Evolutionary conservation across 2,888 invertebrate genomes (phyloP), one percentile per base, ranked within the genome.

Genomic region (Oeneis ivallda): DNA sequence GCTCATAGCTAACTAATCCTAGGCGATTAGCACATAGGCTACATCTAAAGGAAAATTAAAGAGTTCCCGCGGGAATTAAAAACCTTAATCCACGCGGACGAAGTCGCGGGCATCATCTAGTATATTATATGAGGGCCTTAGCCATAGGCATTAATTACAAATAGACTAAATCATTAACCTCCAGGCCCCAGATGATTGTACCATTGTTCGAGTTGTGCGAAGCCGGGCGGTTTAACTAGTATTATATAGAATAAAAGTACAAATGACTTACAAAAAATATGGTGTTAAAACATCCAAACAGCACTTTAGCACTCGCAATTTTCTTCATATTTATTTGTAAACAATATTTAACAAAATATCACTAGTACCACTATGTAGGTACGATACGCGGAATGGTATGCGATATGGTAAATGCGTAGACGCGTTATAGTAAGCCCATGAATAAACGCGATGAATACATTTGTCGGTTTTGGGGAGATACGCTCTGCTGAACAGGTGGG

Each of bases 261-360:
- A 53, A 50, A 43, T 37, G 17, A 92, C 93, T 93, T 86, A 94
- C 94, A 83, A 94, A 88, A 81, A 95, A 93, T 72, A 95, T 79
- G 69, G 94, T 93, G 82, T 95, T 95, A 76, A 94, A 94, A 79
- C 93, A 92, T 72, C 94, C 94, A 81, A 95, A 93, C 70, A 95
- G 84, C 71, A 93, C 92, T 89, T 94, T 95, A 64, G 94, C 93
- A 82, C 93, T 93, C 56, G 92, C 87, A 71, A 93, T 83, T 66
- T 78, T 81, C 75, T 81, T 85, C 71, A 88, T 85, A 81, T 85
- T 86, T 85, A 86, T 67, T 68, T 50, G 64, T 60, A 61, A 65
- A 50, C 56, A 71, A 65, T 45, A 64, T 62, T 32, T 37, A 52
- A 66, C 56, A 47, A 37, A 66, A 69, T 65, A 70, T 71, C 26